phyloP scores from a whole-genome alignment of 2,888 invertebrate genomes.

The Hanleya hanleyi region DNA sequence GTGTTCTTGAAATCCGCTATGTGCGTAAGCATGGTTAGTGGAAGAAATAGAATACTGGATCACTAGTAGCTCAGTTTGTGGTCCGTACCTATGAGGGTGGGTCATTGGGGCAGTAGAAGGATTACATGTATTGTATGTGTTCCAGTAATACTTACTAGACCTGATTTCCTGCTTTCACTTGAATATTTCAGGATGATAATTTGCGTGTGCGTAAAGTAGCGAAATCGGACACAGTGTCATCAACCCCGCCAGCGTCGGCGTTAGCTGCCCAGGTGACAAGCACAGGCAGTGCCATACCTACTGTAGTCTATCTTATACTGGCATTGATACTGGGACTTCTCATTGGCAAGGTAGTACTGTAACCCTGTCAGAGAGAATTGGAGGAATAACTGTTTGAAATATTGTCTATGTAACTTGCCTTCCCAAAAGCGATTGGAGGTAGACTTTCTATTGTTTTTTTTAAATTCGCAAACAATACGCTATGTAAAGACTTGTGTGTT shows the following conservation, averaged over 20 bases:
- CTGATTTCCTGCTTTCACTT: neutral
- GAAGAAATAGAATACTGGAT: too few species aligned
- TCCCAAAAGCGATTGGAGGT: too few species aligned
- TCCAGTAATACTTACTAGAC: too few species aligned
- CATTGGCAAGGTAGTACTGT: conserved; percentile 61
- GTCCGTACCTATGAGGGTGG: too few species aligned
- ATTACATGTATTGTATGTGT: too few species aligned
- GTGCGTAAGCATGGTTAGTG: too few species aligned
- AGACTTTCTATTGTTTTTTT: too few species aligned
- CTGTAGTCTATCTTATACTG: conserved; percentile 52
- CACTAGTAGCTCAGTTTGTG: too few species aligned
- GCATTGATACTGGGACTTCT: conserved; percentile 59
- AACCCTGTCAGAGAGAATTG: conserved; percentile 23
- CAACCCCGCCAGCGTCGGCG: conserved; percentile 45
- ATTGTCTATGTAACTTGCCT: neutral
- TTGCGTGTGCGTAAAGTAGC: conserved; percentile 68
- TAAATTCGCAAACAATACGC: too few species aligned
- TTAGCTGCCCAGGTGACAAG: conserved; percentile 77
- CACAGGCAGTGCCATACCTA: conserved; percentile 43
- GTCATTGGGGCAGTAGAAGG: too few species aligned
- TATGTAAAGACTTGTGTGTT: too few species aligned
- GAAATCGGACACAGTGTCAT: conserved; percentile 65
- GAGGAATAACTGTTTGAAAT: neutral
- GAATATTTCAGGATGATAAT: conserved; percentile 61
- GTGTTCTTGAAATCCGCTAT: too few species aligned